Conservation (phyloP, 2,888 invertebrate genomes). For the Pristionchus arcanus region DNA sequence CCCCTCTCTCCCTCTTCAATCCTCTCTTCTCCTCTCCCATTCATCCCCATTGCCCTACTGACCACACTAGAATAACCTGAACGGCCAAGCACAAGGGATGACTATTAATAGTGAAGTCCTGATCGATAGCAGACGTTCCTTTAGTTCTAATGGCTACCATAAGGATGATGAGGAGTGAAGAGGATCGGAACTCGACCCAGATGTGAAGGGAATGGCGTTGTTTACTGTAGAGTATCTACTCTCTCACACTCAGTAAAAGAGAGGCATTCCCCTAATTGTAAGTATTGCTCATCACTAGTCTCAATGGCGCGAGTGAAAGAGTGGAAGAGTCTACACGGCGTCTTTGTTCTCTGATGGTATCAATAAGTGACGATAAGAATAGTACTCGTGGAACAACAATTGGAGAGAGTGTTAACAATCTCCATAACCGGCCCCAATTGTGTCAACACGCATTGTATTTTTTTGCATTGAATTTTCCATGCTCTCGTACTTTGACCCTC, state of each 20-base stretch:
- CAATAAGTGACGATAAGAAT: not conserved
- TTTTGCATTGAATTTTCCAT: not conserved
- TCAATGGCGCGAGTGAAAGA: not conserved
- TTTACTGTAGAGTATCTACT: not conserved
- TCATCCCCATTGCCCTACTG: conserved; percentile 32
- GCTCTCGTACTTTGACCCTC: not conserved
- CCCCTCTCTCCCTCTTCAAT: not conserved
- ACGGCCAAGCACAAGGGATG: not conserved
- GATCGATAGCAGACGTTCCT: not conserved
- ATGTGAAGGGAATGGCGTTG: not conserved
- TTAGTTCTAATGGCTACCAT: conserved; percentile 15
- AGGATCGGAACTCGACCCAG: not conserved
- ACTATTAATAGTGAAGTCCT: conserved; percentile 23
- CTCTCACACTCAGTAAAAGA: not conserved
- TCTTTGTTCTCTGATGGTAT: not conserved
- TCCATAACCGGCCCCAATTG: not conserved
- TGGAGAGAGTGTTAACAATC: too few relatives aligned
- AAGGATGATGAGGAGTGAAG: not conserved
- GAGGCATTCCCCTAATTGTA: not conserved
- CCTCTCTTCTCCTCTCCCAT: not conserved
- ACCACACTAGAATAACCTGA: conserved; percentile 49
- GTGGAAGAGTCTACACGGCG: not conserved
- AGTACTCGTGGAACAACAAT: not conserved
- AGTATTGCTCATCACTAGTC: not conserved
- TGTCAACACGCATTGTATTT: not conserved